phyloP scores from a whole-genome alignment of 1,140 invertebrate genomes.

The Chrysopa pallens region DNA sequence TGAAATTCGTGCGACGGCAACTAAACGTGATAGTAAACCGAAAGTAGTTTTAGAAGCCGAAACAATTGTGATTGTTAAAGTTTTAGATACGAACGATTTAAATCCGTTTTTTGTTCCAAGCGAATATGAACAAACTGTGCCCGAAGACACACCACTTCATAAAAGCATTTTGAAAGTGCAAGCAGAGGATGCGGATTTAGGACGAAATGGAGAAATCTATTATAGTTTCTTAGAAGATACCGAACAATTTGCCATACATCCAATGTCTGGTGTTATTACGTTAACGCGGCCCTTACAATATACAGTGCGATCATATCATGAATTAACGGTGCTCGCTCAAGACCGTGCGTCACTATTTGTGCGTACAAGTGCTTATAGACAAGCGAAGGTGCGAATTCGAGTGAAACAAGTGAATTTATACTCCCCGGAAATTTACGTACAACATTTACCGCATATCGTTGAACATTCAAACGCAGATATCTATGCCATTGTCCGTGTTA shows the following conservation, averaged over 20 bases:
- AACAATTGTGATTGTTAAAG: slow-evolving; percentile 55
- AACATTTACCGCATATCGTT: slow-evolving; percentile 58
- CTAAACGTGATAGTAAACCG: slow-evolving; percentile 34
- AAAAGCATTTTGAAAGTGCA: slow-evolving; percentile 53
- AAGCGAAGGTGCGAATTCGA: slow-evolving; percentile 54
- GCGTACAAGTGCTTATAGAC: slow-evolving; percentile 39
- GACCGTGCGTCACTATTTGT: slow-evolving; percentile 57
- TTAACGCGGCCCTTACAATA: slow-evolving; percentile 61
- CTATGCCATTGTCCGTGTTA: slow-evolving; percentile 75
- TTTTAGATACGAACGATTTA: slow-evolving; percentile 82
- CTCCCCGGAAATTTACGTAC: slow-evolving; percentile 65
- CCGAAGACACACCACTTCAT: slow-evolving; percentile 75
- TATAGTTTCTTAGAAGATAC: slow-evolving; percentile 77
- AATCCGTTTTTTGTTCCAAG: slow-evolving; percentile 79
- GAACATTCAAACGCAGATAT: slow-evolving; percentile 73
- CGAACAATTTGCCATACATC: slow-evolving; percentile 78
- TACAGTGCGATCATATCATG: slow-evolving; percentile 45
- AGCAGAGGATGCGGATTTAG: slow-evolving; percentile 87
- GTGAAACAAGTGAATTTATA: slow-evolving; percentile 75
- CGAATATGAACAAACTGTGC: slow-evolving; percentile 71
- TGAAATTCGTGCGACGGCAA: slow-evolving; percentile 56
- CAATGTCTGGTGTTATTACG: slow-evolving; percentile 74
- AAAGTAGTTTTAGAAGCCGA: slow-evolving; percentile 43
- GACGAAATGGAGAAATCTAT: slow-evolving; percentile 89
- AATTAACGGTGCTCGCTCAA: slow-evolving; percentile 61